Evolutionary conservation across 2,113 vertebrate species (phyloP).

Genomic region (Motacilla tschutschensis): DNA sequence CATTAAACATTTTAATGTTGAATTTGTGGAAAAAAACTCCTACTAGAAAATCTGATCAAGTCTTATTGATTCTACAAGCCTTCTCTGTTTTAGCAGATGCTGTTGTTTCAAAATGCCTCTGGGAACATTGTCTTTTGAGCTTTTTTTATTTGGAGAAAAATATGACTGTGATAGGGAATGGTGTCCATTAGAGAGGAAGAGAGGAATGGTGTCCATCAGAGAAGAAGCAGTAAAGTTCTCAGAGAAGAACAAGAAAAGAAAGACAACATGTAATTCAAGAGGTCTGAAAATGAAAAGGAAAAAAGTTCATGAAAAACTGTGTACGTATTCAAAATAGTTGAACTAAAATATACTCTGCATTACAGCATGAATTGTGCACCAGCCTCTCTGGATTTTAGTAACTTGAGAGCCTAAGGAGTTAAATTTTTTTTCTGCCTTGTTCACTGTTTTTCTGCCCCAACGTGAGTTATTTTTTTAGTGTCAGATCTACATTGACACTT

Average conservation of each 20-base stretch:
- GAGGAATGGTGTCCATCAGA: neutral
- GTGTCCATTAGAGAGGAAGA: neutral
- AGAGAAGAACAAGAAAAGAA: neutral
- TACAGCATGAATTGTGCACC: neutral
- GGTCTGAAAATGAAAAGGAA: neutral
- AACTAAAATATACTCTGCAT: neutral
- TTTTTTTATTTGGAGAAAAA: neutral
- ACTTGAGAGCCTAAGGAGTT: neutral
- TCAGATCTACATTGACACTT: constrained; percentile 36
- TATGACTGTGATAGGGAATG: neutral
- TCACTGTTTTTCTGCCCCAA: neutral
- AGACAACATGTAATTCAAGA: neutral
- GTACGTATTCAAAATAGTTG: neutral
- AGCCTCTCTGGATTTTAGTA: neutral
- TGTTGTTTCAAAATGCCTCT: neutral
- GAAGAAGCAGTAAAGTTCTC: neutral
- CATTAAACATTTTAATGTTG: neutral
- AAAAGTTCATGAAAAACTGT: neutral
- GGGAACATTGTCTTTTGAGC: neutral
- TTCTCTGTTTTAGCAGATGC: neutral
- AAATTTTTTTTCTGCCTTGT: neutral
- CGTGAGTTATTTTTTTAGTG: constrained; percentile 10
- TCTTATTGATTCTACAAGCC: neutral
- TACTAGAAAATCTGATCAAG: neutral
- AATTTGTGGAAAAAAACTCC: neutral